Evolutionary conservation across 2,797 vertebrate genomes (phyloP).

Genomic region (Fringilla coelebs): DNA sequence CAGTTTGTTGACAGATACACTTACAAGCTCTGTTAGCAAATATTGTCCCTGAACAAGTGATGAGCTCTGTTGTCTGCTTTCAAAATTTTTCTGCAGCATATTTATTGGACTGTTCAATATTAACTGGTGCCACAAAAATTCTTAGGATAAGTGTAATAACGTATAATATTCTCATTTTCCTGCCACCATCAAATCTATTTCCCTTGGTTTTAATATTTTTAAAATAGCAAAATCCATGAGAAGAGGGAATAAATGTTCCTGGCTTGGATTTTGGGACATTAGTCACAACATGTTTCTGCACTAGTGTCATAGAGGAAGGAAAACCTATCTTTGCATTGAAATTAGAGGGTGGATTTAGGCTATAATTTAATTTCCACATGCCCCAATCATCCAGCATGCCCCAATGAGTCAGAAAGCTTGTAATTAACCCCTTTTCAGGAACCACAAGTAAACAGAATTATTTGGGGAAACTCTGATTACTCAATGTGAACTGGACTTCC

Average conservation of each 20-base stretch:
- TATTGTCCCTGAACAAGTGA: not conserved
- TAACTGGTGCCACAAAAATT: not conserved
- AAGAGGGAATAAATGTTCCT: not conserved
- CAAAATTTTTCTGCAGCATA: not conserved
- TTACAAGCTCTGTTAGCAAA: not conserved
- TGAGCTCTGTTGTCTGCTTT: not conserved
- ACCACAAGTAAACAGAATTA: not conserved
- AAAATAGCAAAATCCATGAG: not conserved
- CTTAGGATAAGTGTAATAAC: not conserved
- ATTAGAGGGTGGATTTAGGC: not conserved
- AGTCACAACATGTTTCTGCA: slow-evolving; percentile 17
- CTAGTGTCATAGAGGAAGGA: slow-evolving; percentile 26
- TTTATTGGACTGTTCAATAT: not conserved
- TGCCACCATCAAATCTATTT: not conserved
- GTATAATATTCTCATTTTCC: not conserved
- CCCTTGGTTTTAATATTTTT: not conserved
- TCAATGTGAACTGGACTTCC: not conserved
- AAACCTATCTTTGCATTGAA: not conserved
- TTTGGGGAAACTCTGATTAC: not conserved
- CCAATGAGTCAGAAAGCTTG: not conserved
- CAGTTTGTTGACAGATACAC: not conserved
- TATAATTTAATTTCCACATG: slow-evolving; percentile 17
- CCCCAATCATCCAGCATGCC: not conserved
- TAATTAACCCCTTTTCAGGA: slow-evolving; percentile 12
- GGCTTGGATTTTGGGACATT: not conserved